These are phyloP conservation scores for Oreochromis spilurus DNA, from an alignment of 2,113 vertebrate genomes.

Conservation along the genomic window DNA sequence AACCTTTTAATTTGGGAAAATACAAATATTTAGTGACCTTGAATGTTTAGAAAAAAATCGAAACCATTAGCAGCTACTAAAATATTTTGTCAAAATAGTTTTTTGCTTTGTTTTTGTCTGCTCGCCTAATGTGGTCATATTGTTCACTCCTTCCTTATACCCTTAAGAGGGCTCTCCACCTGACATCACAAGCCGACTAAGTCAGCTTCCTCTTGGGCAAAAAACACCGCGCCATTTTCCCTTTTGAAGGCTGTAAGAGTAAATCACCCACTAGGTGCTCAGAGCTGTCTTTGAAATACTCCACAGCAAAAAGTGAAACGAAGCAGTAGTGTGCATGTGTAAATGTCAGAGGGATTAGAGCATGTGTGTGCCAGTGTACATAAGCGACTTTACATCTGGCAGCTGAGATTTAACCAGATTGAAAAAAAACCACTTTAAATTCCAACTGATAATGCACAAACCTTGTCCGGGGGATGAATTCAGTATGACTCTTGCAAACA, in stretches of 20 bases:
- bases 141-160: background rate
- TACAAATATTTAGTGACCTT: background rate
- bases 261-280: constrained; percentile 31
- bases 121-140: background rate
- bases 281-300: constrained; percentile 34
- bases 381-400: background rate
- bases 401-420: background rate
- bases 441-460: background rate
- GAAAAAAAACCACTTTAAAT: background rate
- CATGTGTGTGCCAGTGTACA: background rate
- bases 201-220: background rate
- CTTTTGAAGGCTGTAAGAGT: constrained; percentile 33
- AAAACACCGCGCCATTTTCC: background rate
- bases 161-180: background rate
- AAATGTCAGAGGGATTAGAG: constrained; percentile 29
- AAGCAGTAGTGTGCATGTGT: background rate
- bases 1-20: background rate
- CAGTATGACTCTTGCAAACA: background rate
- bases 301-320: background rate
- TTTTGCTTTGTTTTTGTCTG: background rate
- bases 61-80: background rate
- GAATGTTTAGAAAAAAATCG: background rate
- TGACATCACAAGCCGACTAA: background rate
- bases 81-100: background rate
- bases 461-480: background rate